Conservation (phyloP, 2,797 vertebrate species). For the Coregonus sp. region DNA sequence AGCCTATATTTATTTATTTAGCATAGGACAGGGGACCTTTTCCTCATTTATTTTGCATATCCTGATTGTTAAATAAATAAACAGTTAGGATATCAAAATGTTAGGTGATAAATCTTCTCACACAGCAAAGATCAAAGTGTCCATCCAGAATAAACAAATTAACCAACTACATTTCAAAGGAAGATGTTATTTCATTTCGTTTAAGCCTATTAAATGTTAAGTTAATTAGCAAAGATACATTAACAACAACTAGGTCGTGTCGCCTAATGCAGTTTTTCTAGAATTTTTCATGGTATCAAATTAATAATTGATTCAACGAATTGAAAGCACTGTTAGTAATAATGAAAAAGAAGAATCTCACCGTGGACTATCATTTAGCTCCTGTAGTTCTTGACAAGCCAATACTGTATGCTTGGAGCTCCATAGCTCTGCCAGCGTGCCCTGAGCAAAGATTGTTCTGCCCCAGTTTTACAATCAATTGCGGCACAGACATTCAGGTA, state of each 20-base stretch:
- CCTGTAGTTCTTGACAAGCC: neutral
- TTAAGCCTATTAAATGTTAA: neutral
- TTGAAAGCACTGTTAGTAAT: neutral
- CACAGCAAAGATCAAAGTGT: neutral
- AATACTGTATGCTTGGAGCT: neutral
- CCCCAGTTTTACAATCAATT: constrained; percentile 12
- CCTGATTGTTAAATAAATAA: neutral
- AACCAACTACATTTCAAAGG: neutral
- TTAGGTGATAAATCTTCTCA: neutral
- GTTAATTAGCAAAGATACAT: neutral
- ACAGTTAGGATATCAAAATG: neutral
- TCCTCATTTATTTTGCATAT: neutral
- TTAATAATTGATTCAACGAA: neutral
- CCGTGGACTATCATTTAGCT: neutral
- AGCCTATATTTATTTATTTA: neutral
- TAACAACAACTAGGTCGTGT: neutral
- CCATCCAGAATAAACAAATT: neutral
- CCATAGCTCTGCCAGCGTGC: neutral
- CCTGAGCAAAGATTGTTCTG: neutral
- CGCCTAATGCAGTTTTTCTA: neutral
- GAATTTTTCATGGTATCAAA: neutral
- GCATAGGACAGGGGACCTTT: neutral
- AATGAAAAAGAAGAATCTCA: neutral
- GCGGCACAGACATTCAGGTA: neutral
- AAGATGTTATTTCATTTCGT: neutral